A percentile compares a stretch with the other conserved stretches of the same genome.
phyloP scores from a whole-genome alignment of 2,797 vertebrate species.

The Amazonetta brasiliensis region DNA sequence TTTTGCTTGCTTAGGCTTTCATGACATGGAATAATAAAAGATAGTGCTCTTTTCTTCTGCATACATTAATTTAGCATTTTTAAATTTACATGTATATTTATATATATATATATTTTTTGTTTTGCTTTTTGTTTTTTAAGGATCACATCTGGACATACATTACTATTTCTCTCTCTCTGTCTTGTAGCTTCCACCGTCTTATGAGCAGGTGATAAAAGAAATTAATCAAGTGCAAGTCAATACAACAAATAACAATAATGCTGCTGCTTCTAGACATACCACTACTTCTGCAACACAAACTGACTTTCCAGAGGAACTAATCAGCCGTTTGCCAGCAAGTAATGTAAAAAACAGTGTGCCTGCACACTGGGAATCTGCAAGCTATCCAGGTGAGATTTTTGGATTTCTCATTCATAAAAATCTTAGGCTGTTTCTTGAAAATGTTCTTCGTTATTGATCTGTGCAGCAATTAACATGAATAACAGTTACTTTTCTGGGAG shows the following conservation, averaged over 20 bases:
- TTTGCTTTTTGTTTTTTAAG: neutral
- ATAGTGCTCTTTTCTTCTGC: neutral
- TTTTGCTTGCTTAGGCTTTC: neutral
- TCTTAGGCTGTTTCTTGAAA: neutral
- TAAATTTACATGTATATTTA: neutral
- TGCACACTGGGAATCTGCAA: conserved; percentile 64
- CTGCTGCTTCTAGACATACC: conserved; percentile 82
- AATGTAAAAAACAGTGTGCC: conserved; percentile 72
- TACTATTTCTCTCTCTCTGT: conserved; percentile 41
- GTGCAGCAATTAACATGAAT: neutral
- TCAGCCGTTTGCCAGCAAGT: conserved; percentile 72
- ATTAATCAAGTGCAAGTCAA: conserved; percentile 87
- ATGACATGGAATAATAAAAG: neutral
- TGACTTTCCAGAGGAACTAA: conserved; percentile 81
- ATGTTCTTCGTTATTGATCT: neutral
- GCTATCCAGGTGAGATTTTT: conserved; percentile 74
- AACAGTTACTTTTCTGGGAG: neutral
- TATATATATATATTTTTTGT: neutral
- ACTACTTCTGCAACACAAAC: conserved; percentile 90
- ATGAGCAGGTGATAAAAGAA: conserved; percentile 96
- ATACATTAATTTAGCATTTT: neutral
- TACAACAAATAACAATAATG: conserved; percentile 84
- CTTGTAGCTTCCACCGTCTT: conserved; percentile 90
- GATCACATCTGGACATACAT: neutral
- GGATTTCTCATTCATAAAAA: neutral